A percentile compares a stretch with the other conserved stretches of the same genome.
Conservation (phyloP, 2,888 invertebrate species). For the Panzeria rudis region DNA sequence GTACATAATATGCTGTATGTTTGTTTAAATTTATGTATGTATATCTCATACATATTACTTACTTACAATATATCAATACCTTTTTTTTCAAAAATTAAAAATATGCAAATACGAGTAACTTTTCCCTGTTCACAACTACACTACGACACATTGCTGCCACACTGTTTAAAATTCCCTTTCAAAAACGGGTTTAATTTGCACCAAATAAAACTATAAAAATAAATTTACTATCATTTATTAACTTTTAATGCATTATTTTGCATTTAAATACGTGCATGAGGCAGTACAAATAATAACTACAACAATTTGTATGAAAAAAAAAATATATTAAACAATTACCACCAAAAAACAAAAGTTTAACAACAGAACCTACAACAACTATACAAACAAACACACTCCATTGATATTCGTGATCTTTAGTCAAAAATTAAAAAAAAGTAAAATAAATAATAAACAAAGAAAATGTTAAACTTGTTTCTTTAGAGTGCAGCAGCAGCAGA, state of each 20-base stretch:
- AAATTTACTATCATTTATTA: constrained; percentile 21
- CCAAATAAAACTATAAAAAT: constrained; percentile 22
- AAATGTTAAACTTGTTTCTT: constrained; percentile 62
- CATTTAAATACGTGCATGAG: background rate
- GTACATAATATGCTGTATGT: too few species aligned
- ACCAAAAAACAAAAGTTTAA: constrained; percentile 56
- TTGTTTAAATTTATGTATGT: too few species aligned
- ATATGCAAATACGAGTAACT: background rate
- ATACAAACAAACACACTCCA: constrained; percentile 14
- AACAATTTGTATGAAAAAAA: constrained; percentile 33
- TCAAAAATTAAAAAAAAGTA: constrained; percentile 26
- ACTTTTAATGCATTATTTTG: constrained; percentile 9
- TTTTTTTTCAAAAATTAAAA: background rate
- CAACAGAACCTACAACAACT: constrained; percentile 45
- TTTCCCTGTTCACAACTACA: background rate
- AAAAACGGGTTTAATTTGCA: constrained; percentile 48
- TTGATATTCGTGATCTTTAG: constrained; percentile 65
- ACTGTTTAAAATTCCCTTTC: constrained; percentile 24
- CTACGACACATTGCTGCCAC: background rate
- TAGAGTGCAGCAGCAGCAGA: constrained; percentile 13
- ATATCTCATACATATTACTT: too few species aligned
- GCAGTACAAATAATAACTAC: background rate
- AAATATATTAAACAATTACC: constrained; percentile 40
- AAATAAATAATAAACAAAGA: constrained; percentile 8
- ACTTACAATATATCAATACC: too few species aligned